Base-by-base conservation (phyloP, 1,140 invertebrate species). In the Neodiprion fabricii region DNA sequence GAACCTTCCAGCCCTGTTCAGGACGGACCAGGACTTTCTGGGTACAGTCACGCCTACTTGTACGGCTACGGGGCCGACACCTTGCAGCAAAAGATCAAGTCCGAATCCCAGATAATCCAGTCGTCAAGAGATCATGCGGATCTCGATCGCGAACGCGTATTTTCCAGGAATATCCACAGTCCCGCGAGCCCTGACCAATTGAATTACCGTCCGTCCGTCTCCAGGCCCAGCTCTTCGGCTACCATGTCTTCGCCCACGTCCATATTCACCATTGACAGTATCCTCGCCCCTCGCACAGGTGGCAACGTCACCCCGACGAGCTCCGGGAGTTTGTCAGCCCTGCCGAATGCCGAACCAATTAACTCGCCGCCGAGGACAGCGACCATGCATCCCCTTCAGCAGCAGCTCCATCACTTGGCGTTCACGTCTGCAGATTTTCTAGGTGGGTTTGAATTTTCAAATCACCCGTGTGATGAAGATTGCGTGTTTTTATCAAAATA, bases 261-360 rank as follows among this genome's bases (percentile, higher is more conserved):
- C 48, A 87, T 94, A 49, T 95, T 95, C 82, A 95, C 94, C 76
- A 95, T 95, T 78, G 94, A 95, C 85, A 95, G 93, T 85, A 95
- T 95, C 73, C 85, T 96, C 80, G 94, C 93, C 23, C 92, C 92
- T 47, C 86, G 91, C 12, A 86, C 88, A 71, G 89, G 86, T 69
- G 81, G 80, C 49, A 84, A 82, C 49, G 76, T 84, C 12, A 83
- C 77, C 0, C 76, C 80, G 1, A 73, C 82, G 3, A 81, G 71
- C 61, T 76, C 79, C 67, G 71, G 75, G 7, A 76, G 75, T 40
- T 76, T 82, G 21, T 69, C 80, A 47, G 69, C 78, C 23, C 75
- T 81, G 7, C 75, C 83, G 17, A 84, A 82, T 76, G 79, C 75
- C 23, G 83, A 84, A 17, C 70, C 76, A 71, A 76, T 84, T 17